Evolutionary conservation across 2,797 vertebrate species (phyloP).

Genomic region (Acanthis flammea): DNA sequence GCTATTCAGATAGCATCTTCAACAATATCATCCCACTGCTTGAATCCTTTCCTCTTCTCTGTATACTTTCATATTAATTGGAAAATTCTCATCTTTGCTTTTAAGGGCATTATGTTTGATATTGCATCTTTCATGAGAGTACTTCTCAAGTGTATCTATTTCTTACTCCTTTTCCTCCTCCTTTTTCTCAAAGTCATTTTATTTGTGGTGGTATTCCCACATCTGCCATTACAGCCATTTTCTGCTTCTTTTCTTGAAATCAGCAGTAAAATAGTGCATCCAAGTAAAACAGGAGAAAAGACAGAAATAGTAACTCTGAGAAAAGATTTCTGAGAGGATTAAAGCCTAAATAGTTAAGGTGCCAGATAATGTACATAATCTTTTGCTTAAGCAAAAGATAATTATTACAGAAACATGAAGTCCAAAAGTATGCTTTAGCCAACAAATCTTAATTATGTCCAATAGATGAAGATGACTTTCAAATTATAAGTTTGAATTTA

Average conservation of each 20-base stretch:
- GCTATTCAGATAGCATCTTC: neutral
- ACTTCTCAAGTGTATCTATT: neutral
- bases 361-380: neutral
- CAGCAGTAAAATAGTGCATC: neutral
- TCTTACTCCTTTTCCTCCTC: neutral
- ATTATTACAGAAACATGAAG: neutral
- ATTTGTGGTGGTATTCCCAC: neutral
- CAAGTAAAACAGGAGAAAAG: neutral
- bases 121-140: neutral
- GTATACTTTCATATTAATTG: neutral
- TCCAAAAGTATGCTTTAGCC: neutral
- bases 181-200: neutral
- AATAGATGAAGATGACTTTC: neutral
- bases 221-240: neutral
- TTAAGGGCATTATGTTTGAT: neutral
- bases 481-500: neutral
- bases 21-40: neutral
- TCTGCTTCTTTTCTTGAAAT: neutral
- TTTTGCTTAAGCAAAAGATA: neutral
- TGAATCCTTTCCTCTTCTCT: neutral
- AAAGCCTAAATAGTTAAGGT: neutral
- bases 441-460: neutral
- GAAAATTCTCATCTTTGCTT: slow-evolving; percentile 8
- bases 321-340: neutral
- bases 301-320: neutral